Conservation (phyloP, 2,797 vertebrate species). For the Paratrypauchen microcephalus region DNA sequence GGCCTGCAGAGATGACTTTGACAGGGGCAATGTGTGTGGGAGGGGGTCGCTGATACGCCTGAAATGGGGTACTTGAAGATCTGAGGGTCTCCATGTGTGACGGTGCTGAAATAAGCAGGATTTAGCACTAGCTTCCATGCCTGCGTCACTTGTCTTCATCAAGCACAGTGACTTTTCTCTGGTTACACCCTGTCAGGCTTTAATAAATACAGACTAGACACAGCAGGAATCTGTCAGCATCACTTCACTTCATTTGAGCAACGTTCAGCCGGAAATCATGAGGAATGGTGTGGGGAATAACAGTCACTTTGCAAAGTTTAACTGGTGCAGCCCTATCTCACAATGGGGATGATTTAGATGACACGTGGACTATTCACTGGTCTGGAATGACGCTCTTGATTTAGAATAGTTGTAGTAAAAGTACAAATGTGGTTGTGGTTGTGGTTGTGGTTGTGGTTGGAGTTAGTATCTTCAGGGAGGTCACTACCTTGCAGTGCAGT, state of each 20-base stretch:
- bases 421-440: too few relatives aligned
- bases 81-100: slow-evolving; percentile 54
- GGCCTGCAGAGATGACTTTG: slow-evolving; percentile 38
- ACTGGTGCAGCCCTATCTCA: too few relatives aligned
- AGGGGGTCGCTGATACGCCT: slow-evolving; percentile 45
- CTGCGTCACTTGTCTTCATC: slow-evolving; percentile 61
- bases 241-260: slow-evolving; percentile 47
- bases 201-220: slow-evolving; percentile 60
- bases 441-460: too few relatives aligned
- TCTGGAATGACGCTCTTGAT: background rate
- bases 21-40: slow-evolving; percentile 25
- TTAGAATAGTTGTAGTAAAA: background rate
- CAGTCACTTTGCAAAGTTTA: background rate
- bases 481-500: too few relatives aligned
- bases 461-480: too few relatives aligned
- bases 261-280: slow-evolving; percentile 25
- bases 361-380: background rate
- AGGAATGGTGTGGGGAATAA: background rate
- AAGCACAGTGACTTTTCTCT: slow-evolving; percentile 41
- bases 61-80: slow-evolving; percentile 45
- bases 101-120: slow-evolving; percentile 37
- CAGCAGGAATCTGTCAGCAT: slow-evolving; percentile 56
- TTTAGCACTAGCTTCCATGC: slow-evolving; percentile 31
- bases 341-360: background rate
- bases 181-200: slow-evolving; percentile 59